Conservation (phyloP, 2,888 invertebrate species). For the Meliscaeva auricollis region DNA sequence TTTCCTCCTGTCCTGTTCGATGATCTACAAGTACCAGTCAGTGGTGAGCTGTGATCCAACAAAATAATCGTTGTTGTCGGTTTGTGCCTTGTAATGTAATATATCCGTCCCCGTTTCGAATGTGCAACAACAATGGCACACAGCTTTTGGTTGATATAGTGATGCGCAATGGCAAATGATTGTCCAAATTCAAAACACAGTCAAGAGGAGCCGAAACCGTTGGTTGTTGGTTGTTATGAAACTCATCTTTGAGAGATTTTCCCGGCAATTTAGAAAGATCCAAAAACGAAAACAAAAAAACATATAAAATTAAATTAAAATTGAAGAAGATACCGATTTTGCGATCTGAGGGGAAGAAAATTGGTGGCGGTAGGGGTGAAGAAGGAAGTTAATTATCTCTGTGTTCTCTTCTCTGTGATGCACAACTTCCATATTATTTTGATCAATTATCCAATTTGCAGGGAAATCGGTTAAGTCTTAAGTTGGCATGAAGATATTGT, state of each 20-base stretch:
- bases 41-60: slow-evolving; percentile 42
- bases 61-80: slow-evolving; percentile 53
- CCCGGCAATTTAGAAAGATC: slow-evolving; percentile 49
- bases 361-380: slow-evolving; percentile 32
- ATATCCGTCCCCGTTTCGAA: slow-evolving; percentile 68
- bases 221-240: slow-evolving; percentile 72
- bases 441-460: slow-evolving; percentile 72
- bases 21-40: slow-evolving; percentile 45
- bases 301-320: not conserved
- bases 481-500: slow-evolving; percentile 12
- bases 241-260: slow-evolving; percentile 64
- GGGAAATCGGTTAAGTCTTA: slow-evolving; percentile 47
- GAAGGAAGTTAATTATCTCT: slow-evolving; percentile 71
- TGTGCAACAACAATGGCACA: slow-evolving; percentile 66
- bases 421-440: slow-evolving; percentile 69
- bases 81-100: slow-evolving; percentile 65
- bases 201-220: slow-evolving; percentile 7
- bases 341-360: slow-evolving; percentile 34
- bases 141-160: slow-evolving; percentile 8
- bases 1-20: slow-evolving; percentile 29
- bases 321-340: slow-evolving; percentile 33
- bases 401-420: slow-evolving; percentile 62
- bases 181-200: slow-evolving; percentile 66
- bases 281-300: slow-evolving; percentile 6
- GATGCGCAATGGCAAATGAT: slow-evolving; percentile 59